A percentile compares a stretch with the other conserved stretches of the same genome.
These are phyloP conservation scores for Montipora efflorescens DNA, from an alignment of 64 coral and sea anemone species.

Conservation along the genomic window DNA sequence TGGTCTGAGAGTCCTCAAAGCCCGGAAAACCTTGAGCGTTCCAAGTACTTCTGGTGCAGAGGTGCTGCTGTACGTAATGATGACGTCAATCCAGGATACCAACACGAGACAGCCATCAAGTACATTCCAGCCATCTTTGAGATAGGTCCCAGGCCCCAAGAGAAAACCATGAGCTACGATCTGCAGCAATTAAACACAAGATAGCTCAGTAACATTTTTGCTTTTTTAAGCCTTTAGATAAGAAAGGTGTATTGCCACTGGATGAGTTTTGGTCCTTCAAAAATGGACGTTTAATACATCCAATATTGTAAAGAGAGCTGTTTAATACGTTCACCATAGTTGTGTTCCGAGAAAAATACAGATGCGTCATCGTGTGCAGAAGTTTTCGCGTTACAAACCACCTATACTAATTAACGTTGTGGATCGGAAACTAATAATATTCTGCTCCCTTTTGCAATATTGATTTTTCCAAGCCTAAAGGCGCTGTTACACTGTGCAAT, in stretches of 20 bases:
- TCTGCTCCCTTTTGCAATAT: too few species aligned
- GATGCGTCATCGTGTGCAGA: not conserved
- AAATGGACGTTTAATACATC: too few species aligned
- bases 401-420: too few species aligned
- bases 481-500: too few species aligned
- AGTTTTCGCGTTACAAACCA: too few species aligned
- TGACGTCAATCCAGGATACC: constrained; percentile 89
- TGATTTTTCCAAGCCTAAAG: too few species aligned
- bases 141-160: constrained; percentile 72
- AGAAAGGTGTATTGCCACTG: too few species aligned
- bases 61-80: constrained; percentile 67
- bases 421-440: too few species aligned
- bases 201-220: not conserved
- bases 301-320: too few species aligned
- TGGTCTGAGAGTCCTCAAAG: constrained; percentile 89
- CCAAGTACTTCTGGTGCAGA: constrained; percentile 81
- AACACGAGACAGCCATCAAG: constrained; percentile 82
- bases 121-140: constrained; percentile 92
- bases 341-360: not conserved
- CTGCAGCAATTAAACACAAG: constrained; percentile 14
- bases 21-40: constrained; percentile 86
- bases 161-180: constrained; percentile 83
- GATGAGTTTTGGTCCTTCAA: too few species aligned
- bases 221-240: too few species aligned
- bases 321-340: not conserved